Evolutionary conservation across 23 tunicate genomes (phyloP), one percentile per base, ranked within the genome.

Genomic region (Corella eumyota): DNA sequence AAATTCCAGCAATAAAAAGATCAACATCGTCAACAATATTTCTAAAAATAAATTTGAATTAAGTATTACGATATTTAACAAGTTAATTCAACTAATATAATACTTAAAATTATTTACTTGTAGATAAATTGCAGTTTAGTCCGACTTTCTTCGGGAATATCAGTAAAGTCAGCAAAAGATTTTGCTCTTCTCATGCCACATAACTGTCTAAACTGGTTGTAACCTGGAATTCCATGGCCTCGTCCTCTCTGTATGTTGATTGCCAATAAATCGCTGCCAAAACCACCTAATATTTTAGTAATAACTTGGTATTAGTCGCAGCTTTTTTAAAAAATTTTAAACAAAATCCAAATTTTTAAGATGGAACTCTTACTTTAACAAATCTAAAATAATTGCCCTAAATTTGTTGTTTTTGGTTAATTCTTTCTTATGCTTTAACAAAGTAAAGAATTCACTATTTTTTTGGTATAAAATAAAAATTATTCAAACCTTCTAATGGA

Each of bases 211-310:
- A 64, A 90, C 2, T 75, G 34, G 68, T 90, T 90, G 66, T 90
- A 90, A 34, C 76, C 75, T 30, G 87, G 81, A n/a, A 79, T 19
- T 9, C 97, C 97, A 60, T 90, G 97, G 46, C 79, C 97, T 45
- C 97, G 61, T 34, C 90, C 97, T 34, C 97, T n/a, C 48, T 79
- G 81, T 1, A 79, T 56, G 66, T 90, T 90, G 32, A 90, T 73
- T 0, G 97, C 81, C 26, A 90, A 47, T 17, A 79, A 50, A 44
- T 79, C 88, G 31, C 65, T 64, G 3, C 88, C 88, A 29, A 55
- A 3, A 6, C 52, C 52, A 11, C 68, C 68, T 62, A 32, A 3
- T 32, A 31, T n/a, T n/a, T n/a, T n/a, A n/a, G n/a, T n/a, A n/a
- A n/a, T n/a, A n/a, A n/a, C n/a, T n/a, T n/a, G n/a, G n/a, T n/a